Base-by-base conservation (phyloP, 2,888 invertebrate species). In the Oxycera nigricornis region DNA sequence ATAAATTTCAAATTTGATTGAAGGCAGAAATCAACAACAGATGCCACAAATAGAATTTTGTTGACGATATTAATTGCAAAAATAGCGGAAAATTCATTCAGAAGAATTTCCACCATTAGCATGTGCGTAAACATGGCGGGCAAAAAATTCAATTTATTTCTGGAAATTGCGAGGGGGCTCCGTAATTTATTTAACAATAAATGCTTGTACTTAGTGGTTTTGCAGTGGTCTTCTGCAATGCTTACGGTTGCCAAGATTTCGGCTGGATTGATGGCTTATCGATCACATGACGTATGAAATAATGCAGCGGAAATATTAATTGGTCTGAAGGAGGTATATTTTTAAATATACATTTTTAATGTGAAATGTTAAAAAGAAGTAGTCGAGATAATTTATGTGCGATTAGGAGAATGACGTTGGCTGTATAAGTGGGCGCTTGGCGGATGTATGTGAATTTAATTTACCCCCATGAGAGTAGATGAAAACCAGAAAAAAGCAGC, bases 51-150 rank as follows among this genome's bases (percentile, higher is more conserved):
- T 59, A 59, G 59, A 59, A 17, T 55, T 59, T 30, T 59, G 28
- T 59, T 59, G 59, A 28, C 59, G 59, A n/a, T 30, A 59, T 59
- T 11, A 59, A 28, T 30, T 59, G 6, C 30, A 30, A 30, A 59
- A 59, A 59, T 30, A 59, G 2, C 28, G n/a, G 31, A 11, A 59
- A 59, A 59, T 59, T 59, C 59, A 59, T 59, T 59, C n/a, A 59
- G 59, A 59, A 59, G 7, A n/a, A 26, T 28, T 28, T 59, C 26
- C 59, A 24, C 52, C 52, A 50, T 35, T 14, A 14, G 46, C 3
- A 46, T 46, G 11, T 46, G 46, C 46, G 46, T 46, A 46, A 46
- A 46, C 17, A 46, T n/a, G n/a, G n/a, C 46, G 11, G 6, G 11
- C 6, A 35, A 35, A 46, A 46, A 46, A 11, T 46, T 11, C 3